Conservation (phyloP, 2,113 vertebrate genomes). For the Sylvilagus bachmani region DNA sequence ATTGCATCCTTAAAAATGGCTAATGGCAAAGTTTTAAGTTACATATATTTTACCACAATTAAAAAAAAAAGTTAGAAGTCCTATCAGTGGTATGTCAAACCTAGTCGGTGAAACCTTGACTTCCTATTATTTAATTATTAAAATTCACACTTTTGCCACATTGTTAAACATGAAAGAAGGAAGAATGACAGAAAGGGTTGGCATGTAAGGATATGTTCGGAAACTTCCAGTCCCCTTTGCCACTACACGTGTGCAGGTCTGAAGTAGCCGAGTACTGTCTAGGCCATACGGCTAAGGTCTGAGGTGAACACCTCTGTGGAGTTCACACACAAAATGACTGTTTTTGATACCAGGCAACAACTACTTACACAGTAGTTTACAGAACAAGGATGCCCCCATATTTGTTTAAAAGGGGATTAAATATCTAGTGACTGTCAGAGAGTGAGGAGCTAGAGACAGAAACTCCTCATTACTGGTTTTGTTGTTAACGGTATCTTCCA, state of each 20-base stretch:
- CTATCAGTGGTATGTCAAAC: not conserved
- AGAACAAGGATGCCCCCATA: not conserved
- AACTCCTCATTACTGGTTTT: not conserved
- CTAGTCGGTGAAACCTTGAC: not conserved
- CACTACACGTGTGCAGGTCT: not conserved
- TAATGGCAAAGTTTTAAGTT: not conserved
- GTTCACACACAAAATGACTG: not conserved
- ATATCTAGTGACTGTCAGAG: not conserved
- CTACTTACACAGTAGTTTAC: not conserved
- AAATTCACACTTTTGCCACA: conserved; percentile 11
- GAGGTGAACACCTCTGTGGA: not conserved
- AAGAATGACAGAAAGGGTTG: not conserved
- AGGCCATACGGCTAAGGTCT: not conserved
- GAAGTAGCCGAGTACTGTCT: not conserved
- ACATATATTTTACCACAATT: not conserved
- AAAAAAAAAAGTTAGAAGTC: not conserved
- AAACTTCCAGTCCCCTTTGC: not conserved
- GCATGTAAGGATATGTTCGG: not conserved
- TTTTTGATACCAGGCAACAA: not conserved
- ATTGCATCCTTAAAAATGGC: conserved; percentile 1
- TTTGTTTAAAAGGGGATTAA: not conserved
- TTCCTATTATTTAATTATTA: not conserved
- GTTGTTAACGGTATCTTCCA: not conserved
- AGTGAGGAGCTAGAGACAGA: not conserved
- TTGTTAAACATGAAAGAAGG: conserved; percentile 1